Conservation (phyloP, 2,888 invertebrate species). For the Eristalis tenax region DNA sequence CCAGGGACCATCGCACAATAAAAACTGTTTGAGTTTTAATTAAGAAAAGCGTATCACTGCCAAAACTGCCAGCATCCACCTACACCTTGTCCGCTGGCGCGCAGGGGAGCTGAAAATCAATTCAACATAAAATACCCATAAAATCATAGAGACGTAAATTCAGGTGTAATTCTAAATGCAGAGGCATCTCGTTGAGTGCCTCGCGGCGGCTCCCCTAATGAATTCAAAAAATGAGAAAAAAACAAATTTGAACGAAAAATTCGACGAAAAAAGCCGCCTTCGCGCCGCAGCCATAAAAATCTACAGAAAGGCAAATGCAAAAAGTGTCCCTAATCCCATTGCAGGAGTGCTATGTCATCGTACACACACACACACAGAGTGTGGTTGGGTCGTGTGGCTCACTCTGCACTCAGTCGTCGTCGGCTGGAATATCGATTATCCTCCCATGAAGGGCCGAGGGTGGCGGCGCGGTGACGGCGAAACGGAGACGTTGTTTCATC, state of each 20-base stretch:
- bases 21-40: constrained; percentile 39
- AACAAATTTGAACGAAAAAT: background rate
- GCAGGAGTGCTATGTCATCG: constrained; percentile 33
- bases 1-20: background rate
- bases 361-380: background rate
- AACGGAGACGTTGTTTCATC: constrained; percentile 1
- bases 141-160: constrained; percentile 48
- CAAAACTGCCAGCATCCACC: constrained; percentile 17
- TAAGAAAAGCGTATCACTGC: constrained; percentile 33
- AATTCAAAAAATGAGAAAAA: constrained; percentile 1
- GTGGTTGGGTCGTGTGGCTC: no score
- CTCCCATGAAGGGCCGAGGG: background rate
- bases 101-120: constrained; percentile 30
- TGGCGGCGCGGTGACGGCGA: background rate
- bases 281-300: constrained; percentile 26
- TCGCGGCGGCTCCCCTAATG: constrained; percentile 13
- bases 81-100: constrained; percentile 8
- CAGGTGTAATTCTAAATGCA: constrained; percentile 47
- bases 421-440: constrained; percentile 45
- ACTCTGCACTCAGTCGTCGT: background rate
- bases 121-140: constrained; percentile 57
- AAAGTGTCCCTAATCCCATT: constrained; percentile 58
- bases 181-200: constrained; percentile 39
- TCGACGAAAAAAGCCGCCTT: background rate
- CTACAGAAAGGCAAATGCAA: constrained; percentile 15